phyloP scores from a whole-genome alignment of 2,797 vertebrate genomes.

The Cygnus olor region DNA sequence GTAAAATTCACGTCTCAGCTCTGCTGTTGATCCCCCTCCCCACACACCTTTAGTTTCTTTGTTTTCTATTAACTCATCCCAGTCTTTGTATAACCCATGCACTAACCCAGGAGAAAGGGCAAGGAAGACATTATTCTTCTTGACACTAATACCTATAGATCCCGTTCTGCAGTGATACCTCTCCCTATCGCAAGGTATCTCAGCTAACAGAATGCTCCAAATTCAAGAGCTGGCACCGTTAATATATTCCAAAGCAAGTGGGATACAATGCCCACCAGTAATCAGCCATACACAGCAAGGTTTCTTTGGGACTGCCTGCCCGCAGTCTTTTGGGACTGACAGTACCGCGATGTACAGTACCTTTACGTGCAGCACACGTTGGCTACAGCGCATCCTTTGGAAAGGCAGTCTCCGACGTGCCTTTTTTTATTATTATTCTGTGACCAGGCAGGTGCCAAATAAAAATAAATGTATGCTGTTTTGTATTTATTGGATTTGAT shows the following conservation, averaged over 20 bases:
- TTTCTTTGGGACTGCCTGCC: not conserved
- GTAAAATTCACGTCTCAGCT: slow-evolving; percentile 24
- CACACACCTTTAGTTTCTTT: slow-evolving; percentile 59
- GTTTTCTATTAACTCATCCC: slow-evolving; percentile 73
- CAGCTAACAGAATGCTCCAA: slow-evolving; percentile 55
- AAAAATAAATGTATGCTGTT: slow-evolving; percentile 75
- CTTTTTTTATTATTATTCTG: slow-evolving; percentile 51
- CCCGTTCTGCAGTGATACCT: slow-evolving; percentile 64
- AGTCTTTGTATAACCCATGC: slow-evolving; percentile 68
- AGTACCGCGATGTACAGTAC: not conserved
- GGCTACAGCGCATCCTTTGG: not conserved
- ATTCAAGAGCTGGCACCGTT: slow-evolving; percentile 62
- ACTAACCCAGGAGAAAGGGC: slow-evolving; percentile 76
- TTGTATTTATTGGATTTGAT: slow-evolving; percentile 74
- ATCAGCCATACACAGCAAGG: not conserved
- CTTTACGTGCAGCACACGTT: not conserved
- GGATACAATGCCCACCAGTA: slow-evolving; percentile 28
- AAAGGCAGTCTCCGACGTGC: not conserved
- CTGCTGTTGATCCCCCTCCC: not conserved
- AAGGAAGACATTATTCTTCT: slow-evolving; percentile 76
- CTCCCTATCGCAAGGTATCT: slow-evolving; percentile 59
- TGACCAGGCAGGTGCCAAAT: slow-evolving; percentile 34
- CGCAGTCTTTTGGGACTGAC: not conserved
- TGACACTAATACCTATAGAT: slow-evolving; percentile 77
- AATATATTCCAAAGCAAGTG: slow-evolving; percentile 45